Conservation (phyloP, 2,888 invertebrate species). For the Caradrina kadenii region DNA sequence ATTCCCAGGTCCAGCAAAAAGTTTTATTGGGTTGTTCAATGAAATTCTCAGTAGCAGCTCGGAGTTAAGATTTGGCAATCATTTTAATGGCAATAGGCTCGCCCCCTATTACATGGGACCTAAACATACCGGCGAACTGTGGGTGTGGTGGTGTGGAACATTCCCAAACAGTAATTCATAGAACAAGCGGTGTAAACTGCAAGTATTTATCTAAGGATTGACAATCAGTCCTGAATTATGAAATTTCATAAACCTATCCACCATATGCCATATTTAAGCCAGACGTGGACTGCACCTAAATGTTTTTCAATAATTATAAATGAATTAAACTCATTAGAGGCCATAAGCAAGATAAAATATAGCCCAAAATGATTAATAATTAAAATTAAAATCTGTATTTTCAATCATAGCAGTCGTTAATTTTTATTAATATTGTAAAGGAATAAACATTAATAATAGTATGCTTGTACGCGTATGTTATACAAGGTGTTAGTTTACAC, state of each 20-base stretch:
- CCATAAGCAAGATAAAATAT: conserved; percentile 11
- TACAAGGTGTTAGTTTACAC: neutral
- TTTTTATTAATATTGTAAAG: conserved; percentile 29
- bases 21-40: too few relatives aligned
- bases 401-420: conserved; percentile 26
- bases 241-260: conserved; percentile 11
- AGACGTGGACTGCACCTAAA: conserved; percentile 11
- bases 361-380: conserved; percentile 18
- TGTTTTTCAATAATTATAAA: conserved; percentile 44
- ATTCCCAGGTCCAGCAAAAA: too few relatives aligned
- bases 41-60: too few relatives aligned
- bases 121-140: too few relatives aligned
- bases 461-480: conserved; percentile 1
- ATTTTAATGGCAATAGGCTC: too few relatives aligned
- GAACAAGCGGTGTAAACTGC: neutral
- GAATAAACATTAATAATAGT: neutral
- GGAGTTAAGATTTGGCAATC: too few relatives aligned
- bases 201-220: neutral
- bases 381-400: conserved; percentile 29
- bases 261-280: conserved; percentile 20
- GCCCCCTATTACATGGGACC: too few relatives aligned
- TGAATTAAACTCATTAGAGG: conserved; percentile 32
- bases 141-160: too few relatives aligned
- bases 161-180: neutral
- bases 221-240: neutral